Percentiles rank a stretch among this genome's conserved stretches.
phyloP scores from a whole-genome alignment of 2,797 vertebrate species.

The Chaetophractus vellerosus region DNA sequence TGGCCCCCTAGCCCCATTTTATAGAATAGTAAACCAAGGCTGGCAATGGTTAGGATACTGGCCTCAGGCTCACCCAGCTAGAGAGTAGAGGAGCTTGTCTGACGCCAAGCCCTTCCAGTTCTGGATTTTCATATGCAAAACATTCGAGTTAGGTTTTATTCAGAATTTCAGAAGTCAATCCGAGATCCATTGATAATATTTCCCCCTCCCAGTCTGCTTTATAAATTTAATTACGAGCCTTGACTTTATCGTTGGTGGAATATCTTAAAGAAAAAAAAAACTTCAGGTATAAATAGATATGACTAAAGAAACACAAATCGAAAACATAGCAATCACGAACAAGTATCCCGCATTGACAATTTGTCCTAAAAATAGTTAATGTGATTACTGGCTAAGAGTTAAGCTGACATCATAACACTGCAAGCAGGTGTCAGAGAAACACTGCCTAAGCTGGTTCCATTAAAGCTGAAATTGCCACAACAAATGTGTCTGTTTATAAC shows the following conservation, averaged over 20 bases:
- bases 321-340: constrained; percentile 68
- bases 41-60: neutral
- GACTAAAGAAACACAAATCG: constrained; percentile 77
- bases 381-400: constrained; percentile 65
- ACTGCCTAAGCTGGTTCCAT: constrained; percentile 22
- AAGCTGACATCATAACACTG: constrained; percentile 55
- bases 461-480: constrained; percentile 45
- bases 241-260: constrained; percentile 32
- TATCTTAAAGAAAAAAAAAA: neutral
- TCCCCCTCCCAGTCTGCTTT: neutral
- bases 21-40: neutral
- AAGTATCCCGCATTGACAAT: constrained; percentile 61
- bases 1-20: too few relatives aligned
- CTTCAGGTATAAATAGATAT: constrained; percentile 81
- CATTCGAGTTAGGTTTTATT: constrained; percentile 42
- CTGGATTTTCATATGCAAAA: constrained; percentile 50
- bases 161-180: constrained; percentile 56
- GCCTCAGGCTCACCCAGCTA: neutral
- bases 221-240: constrained; percentile 65
- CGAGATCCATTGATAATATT: constrained; percentile 37
- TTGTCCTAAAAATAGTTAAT: constrained; percentile 87
- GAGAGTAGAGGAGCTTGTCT: neutral
- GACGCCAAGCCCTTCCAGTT: neutral
- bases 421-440: constrained; percentile 38
- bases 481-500: constrained; percentile 23